These are phyloP conservation scores for Pasiphila rectangulata DNA, from an alignment of 2,888 invertebrate species.

Conservation along the genomic window DNA sequence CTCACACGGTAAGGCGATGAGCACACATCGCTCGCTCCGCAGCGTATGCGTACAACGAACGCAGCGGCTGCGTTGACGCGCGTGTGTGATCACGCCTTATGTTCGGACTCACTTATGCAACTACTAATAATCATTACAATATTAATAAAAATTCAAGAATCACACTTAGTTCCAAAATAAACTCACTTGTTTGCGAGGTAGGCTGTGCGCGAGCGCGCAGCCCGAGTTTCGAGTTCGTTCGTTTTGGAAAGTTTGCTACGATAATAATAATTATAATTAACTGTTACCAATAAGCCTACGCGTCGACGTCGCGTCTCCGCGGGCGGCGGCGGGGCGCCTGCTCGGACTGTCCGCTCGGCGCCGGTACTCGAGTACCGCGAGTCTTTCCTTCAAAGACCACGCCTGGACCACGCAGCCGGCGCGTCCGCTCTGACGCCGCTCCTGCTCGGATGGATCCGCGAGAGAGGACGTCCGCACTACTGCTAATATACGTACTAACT, in stretches of 20 bases:
- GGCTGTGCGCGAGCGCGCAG: constrained; percentile 81
- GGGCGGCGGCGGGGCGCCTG: constrained; percentile 52
- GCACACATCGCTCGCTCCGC: constrained; percentile 44
- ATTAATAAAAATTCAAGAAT: constrained; percentile 84
- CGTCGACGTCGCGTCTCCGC: constrained; percentile 72
- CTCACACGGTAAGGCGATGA: constrained; percentile 70
- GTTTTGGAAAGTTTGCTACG: constrained; percentile 82
- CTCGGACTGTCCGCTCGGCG: constrained; percentile 12
- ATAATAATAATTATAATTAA: constrained; percentile 80
- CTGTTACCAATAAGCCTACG: constrained; percentile 79
- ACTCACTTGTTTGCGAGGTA: constrained; percentile 88
- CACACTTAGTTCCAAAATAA: constrained; percentile 89
- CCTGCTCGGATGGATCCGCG: constrained; percentile 54
- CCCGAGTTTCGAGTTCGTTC: constrained; percentile 83
- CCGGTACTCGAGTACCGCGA: constrained; percentile 24
- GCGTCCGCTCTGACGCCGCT: constrained; percentile 38
- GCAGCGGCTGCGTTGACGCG: constrained; percentile 36
- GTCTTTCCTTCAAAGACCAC: constrained; percentile 34
- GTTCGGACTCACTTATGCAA: constrained; percentile 73
- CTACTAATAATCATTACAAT: constrained; percentile 81
- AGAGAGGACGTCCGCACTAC: constrained; percentile 78
- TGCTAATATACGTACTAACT: constrained; percentile 79
- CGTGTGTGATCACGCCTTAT: constrained; percentile 59
- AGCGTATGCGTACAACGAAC: constrained; percentile 6
- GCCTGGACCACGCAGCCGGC: constrained; percentile 34